Percentiles rank a stretch among this genome's conserved stretches.
These are phyloP conservation scores for Amorpha juglandis DNA, from an alignment of 2,888 invertebrate species.

Conservation along the genomic window DNA sequence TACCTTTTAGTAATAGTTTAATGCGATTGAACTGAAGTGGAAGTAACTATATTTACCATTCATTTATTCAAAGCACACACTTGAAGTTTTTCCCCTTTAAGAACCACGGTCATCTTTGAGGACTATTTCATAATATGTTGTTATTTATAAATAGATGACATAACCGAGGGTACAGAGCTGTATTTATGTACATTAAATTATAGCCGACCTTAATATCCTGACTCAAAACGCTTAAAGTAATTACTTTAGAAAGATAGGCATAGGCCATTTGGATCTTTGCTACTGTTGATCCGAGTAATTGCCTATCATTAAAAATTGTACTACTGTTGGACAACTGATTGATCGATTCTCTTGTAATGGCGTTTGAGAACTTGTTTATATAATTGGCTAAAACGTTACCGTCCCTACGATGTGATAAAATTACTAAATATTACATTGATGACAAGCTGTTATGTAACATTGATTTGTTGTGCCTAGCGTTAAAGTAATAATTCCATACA, in stretches of 20 bases:
- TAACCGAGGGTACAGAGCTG: constrained; percentile 41
- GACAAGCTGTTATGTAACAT: constrained; percentile 7
- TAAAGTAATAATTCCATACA: constrained; percentile 21
- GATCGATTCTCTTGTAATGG: neutral
- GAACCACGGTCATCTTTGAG: constrained; percentile 46
- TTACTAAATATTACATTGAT: neutral
- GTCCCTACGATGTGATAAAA: neutral
- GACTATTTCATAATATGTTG: constrained; percentile 42
- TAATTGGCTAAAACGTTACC: constrained; percentile 17
- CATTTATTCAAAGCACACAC: constrained; percentile 57
- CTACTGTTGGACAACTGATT: neutral
- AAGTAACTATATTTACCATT: constrained; percentile 61
- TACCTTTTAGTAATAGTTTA: constrained; percentile 46
- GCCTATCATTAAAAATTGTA: neutral
- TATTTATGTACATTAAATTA: constrained; percentile 5
- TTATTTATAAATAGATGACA: constrained; percentile 65
- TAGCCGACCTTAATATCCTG: neutral
- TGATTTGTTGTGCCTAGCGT: constrained; percentile 13
- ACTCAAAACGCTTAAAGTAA: neutral
- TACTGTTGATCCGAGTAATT: neutral
- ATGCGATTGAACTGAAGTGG: constrained; percentile 58
- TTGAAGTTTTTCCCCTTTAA: constrained; percentile 59
- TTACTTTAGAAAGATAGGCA: neutral
- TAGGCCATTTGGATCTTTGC: neutral
- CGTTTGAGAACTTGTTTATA: constrained; percentile 10